phyloP scores from a whole-genome alignment of 1,140 invertebrate species.

The Drosophila tani region DNA sequence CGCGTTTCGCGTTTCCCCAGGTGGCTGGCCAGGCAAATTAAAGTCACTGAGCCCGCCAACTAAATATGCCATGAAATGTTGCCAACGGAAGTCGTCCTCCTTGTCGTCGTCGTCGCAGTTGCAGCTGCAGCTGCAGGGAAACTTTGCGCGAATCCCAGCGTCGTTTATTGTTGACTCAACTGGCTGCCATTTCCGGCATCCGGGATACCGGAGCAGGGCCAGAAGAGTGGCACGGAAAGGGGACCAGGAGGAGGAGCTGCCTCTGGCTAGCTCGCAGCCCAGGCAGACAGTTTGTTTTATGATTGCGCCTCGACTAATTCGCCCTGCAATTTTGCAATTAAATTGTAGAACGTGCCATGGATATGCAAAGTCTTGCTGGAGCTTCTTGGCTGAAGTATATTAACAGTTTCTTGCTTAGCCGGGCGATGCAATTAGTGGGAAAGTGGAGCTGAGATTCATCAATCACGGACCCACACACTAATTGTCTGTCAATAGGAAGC shows the following conservation, averaged over 20 bases:
- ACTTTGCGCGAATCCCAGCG: conserved; percentile 60
- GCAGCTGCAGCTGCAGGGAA: conserved; percentile 24
- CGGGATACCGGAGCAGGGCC: conserved; percentile 27
- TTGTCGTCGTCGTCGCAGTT: conserved; percentile 23
- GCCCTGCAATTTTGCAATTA: conserved; percentile 59
- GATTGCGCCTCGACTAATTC: conserved; percentile 56
- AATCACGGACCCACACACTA: conserved; percentile 21
- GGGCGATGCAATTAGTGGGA: conserved; percentile 31
- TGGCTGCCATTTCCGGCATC: conserved; percentile 64
- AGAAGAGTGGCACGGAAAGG: not conserved
- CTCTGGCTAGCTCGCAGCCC: conserved; percentile 17
- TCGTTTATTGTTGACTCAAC: conserved; percentile 78
- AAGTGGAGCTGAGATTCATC: conserved; percentile 29
- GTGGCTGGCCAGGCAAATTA: conserved; percentile 67
- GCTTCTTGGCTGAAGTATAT: conserved; percentile 4
- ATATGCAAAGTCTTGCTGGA: conserved; percentile 40
- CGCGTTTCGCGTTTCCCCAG: conserved; percentile 35
- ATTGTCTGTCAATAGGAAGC: conserved; percentile 35
- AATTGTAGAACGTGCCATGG: conserved; percentile 48
- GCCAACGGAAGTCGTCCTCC: conserved; percentile 64
- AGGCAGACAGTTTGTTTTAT: conserved; percentile 73
- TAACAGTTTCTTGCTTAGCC: conserved; percentile 18
- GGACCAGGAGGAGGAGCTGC: not conserved
- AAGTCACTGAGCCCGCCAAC: conserved; percentile 68
- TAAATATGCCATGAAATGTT: conserved; percentile 72